Percentiles rank a stretch among this genome's conserved stretches.
phyloP scores from a whole-genome alignment of 2,797 vertebrate genomes.

The Sebastes flavidus region DNA sequence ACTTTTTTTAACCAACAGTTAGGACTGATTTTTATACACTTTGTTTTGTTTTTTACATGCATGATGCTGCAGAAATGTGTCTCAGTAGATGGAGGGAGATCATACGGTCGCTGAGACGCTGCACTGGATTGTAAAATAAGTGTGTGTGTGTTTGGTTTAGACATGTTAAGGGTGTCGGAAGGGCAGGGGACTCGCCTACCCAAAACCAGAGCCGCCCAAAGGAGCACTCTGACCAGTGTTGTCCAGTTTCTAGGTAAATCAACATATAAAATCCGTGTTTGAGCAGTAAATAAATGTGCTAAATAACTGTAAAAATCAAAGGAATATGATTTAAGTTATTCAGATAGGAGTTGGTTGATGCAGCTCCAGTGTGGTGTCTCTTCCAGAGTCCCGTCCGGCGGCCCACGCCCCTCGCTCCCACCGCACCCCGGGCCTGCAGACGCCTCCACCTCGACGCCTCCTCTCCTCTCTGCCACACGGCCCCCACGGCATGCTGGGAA shows the following conservation, averaged over 20 bases:
- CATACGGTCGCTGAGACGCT: conserved; percentile 9
- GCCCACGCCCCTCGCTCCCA: conserved; percentile 87
- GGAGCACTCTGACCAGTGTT: conserved; percentile 94
- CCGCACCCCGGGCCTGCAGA: conserved; percentile 91
- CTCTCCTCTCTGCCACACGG: conserved; percentile 90
- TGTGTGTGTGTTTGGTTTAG: conserved; percentile 81
- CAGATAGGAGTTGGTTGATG: conserved; percentile 46
- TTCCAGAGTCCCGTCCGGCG: conserved; percentile 92
- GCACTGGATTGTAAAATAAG: conserved; percentile 45
- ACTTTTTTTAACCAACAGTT: too few relatives aligned
- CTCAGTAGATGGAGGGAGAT: not conserved
- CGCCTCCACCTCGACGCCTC: conserved; percentile 88
- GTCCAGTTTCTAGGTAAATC: conserved; percentile 94
- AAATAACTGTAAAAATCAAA: not conserved
- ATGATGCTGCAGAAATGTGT: conserved; percentile 18
- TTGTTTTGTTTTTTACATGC: not conserved
- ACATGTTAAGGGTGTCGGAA: conserved; percentile 93
- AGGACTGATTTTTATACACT: not conserved
- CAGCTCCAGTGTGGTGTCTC: conserved; percentile 60
- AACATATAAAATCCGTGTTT: not conserved
- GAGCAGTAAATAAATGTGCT: not conserved
- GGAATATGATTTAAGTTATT: not conserved
- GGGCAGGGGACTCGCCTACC: conserved; percentile 89
- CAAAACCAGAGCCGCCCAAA: conserved; percentile 89
- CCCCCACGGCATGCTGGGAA: conserved; percentile 93